These are phyloP conservation scores for Schizothorax lantsangensis DNA, from an alignment of 2,797 vertebrate genomes.

Conservation along the genomic window DNA sequence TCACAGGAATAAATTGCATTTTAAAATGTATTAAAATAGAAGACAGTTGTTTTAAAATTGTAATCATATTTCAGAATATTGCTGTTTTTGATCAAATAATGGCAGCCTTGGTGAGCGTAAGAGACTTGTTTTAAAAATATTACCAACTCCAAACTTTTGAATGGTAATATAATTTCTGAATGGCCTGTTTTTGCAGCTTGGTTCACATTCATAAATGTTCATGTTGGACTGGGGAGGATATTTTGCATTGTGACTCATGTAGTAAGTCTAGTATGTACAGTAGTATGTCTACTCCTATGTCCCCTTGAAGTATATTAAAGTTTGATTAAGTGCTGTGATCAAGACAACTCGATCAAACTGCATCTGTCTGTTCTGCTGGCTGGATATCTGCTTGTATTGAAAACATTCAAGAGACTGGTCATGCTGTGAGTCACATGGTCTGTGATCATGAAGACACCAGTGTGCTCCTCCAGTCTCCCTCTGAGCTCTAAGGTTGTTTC, in stretches of 20 bases:
- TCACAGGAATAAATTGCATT: not conserved
- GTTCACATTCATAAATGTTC: not conserved
- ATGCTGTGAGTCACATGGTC: constrained; percentile 70
- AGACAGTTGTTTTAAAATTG: too few relatives aligned
- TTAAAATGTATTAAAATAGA: not conserved
- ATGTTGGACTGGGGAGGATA: not conserved
- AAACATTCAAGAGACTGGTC: constrained; percentile 56
- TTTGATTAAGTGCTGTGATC: not conserved
- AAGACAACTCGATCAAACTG: not conserved
- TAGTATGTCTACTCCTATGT: not conserved
- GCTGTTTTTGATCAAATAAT: not conserved
- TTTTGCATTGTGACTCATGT: not conserved
- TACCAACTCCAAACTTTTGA: not conserved
- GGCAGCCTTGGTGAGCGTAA: not conserved
- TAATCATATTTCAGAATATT: not conserved
- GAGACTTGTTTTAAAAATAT: not conserved
- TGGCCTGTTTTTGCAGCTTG: not conserved
- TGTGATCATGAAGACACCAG: constrained; percentile 28
- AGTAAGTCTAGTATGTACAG: not conserved
- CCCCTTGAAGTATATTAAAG: not conserved
- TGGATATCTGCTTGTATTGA: constrained; percentile 40
- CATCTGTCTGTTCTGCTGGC: not conserved
- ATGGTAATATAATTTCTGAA: not conserved
- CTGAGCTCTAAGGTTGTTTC: constrained; percentile 1
- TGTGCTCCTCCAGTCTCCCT: not conserved